Evolutionary conservation across 2,888 invertebrate genomes (phyloP), one percentile per base, ranked within the genome.

Genomic region (Sialis fuliginosa): DNA sequence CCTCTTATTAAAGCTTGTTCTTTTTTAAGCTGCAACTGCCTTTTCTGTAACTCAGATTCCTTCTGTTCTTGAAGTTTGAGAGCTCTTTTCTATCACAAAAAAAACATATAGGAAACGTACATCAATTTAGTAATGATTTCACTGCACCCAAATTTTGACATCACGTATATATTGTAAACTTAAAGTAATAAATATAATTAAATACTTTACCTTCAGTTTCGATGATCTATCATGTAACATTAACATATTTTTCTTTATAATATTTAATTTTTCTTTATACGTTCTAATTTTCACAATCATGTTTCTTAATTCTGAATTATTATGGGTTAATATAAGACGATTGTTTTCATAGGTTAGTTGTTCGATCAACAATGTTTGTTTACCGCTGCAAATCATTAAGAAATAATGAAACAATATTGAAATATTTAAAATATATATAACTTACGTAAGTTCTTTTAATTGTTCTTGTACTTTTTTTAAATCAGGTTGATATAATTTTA

Each of bases 181-280:
- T 22, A 22, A 22, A 22, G 22, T 22, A 22, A 22, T 22, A n/a
- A n/a, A n/a, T n/a, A n/a, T n/a, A n/a, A n/a, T n/a, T n/a, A n/a
- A n/a, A n/a, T 22, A 22, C 2, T 54, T 56, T 55, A 67, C 68
- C 59, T 67, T 68, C 34, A 69, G 53, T 53, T 64, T 67, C 2
- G 56, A 54, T 42, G 62, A 62, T 52, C 61, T 59, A 45, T 69
- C 69, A 51, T 67, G 66, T 43, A 68, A 56, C 34, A 50, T 51
- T 42, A 56, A 53, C 65, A 69, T 69, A 51, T 68, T 66, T 50
- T 61, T 65, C 50, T 66, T 69, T 39, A 69, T 61, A 41, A 53
- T 57, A 10, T 55, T 49, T 48, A 69, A 54, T 56, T 67, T 69
- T 42, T 55, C 58, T 52, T 67, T 62, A 52, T 66, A 68, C n/a